Evolutionary conservation across 2,797 vertebrate genomes (phyloP), one percentile per base, ranked within the genome.

Genomic region (Pipistrellus kuhlii): DNA sequence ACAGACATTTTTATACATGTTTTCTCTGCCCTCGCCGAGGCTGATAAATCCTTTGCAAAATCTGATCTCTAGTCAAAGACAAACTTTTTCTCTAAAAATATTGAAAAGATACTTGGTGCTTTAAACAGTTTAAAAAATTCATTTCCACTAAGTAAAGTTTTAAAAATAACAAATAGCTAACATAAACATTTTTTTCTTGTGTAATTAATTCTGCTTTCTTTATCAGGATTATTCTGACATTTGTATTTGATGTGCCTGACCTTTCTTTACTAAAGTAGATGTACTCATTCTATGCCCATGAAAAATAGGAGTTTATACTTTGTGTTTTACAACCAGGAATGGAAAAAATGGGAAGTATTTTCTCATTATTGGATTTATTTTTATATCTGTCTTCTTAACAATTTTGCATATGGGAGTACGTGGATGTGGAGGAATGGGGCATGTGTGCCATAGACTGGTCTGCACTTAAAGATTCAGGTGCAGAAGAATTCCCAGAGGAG

Each of bases 51-150:
- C 57, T 88, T 85, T 84, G 57, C 44, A 81, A 87, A 92, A 88
- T 44, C 59, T 64, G 44, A 80, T 81, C 68, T 7, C 32, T 80
- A 73, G 35, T 76, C 32, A 66, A 93, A 90, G 62, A 8, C 53
- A 90, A 3, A 90, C 82, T 90, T 93, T 87, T 73, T 21, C 38
- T 93, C 92, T 88, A 35, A 91, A 64, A 93, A 87, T n/a, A 38
- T 72, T 90, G 27, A 93, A 75, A 72, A 72, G 30, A 46, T 89
- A 68, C 25, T 81, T 77, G 2, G 53, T 88, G 44, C 30, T 93
- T 85, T 13, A 17, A 87, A 38, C 30, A 66, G 21, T 71, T 84
- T 11, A 20, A 94, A 87, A 81, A 85, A 66, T n/a, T 62, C 14
- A 73, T 87, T 93, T 90, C 14, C 21, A 83, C 23, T 64, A 80